Evolutionary conservation across 2,797 vertebrate genomes (phyloP).

Genomic region (Ciconia nigra): DNA sequence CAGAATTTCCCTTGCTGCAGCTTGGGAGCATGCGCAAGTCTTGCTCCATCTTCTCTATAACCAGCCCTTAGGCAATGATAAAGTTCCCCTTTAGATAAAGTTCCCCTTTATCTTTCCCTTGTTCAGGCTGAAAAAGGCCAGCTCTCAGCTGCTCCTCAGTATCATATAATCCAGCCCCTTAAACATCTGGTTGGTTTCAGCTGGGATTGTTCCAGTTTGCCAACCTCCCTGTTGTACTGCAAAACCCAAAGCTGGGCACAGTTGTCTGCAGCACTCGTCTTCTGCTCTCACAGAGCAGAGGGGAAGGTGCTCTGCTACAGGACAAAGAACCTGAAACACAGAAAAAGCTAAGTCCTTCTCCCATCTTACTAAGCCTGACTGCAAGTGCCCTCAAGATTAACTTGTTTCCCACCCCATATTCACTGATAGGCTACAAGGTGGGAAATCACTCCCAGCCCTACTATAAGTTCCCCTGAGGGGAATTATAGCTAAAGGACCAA

Average conservation of each 20-base stretch:
- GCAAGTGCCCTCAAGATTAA: neutral
- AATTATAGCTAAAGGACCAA: neutral
- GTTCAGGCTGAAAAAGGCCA: neutral
- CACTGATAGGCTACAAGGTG: neutral
- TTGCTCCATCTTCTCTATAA: neutral
- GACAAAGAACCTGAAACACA: neutral
- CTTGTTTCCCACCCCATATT: neutral
- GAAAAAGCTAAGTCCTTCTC: neutral
- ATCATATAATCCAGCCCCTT: neutral
- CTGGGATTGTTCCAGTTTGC: neutral
- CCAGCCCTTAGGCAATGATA: neutral
- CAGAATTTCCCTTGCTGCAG: neutral
- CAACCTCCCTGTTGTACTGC: neutral
- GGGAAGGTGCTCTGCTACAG: neutral
- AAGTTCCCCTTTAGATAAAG: neutral
- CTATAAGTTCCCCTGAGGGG: neutral
- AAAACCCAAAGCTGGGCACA: neutral
- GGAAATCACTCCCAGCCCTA: neutral
- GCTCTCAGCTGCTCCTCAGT: neutral
- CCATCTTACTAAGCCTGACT: neutral
- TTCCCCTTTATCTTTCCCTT: neutral
- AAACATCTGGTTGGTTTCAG: neutral
- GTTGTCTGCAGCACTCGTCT: neutral
- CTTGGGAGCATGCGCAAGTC: neutral
- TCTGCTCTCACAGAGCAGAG: neutral